phyloP scores from a whole-genome alignment of 2,113 vertebrate species.

The Podilymbus podiceps region DNA sequence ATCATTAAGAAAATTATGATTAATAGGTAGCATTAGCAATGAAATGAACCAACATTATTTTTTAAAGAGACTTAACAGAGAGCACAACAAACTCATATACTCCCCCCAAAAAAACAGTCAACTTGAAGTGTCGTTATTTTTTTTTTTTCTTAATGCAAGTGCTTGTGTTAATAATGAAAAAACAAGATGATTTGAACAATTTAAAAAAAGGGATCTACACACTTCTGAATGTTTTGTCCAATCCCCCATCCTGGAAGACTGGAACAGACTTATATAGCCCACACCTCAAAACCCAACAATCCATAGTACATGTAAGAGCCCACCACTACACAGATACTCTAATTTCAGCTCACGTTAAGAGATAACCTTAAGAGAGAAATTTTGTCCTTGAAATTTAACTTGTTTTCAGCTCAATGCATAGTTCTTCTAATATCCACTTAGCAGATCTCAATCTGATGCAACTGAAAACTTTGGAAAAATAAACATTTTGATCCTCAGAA shows the following conservation, averaged over 20 bases:
- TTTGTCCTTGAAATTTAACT: background rate
- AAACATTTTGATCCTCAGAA: background rate
- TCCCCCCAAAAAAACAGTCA: background rate
- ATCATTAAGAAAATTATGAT: constrained; percentile 80
- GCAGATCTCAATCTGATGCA: background rate
- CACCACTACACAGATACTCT: background rate
- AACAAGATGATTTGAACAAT: background rate
- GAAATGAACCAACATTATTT: background rate
- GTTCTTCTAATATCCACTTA: background rate
- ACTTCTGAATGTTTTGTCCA: background rate
- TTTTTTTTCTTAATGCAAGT: background rate
- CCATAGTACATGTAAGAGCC: background rate
- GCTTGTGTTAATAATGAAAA: background rate
- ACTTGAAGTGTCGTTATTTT: background rate
- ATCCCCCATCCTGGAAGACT: background rate
- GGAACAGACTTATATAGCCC: background rate
- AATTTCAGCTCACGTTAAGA: background rate
- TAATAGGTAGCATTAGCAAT: background rate
- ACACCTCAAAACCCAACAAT: background rate
- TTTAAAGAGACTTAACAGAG: background rate
- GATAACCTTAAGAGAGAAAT: background rate
- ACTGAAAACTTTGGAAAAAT: background rate
- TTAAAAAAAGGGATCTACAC: background rate
- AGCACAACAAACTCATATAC: background rate
- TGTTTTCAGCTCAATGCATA: background rate